Percentiles rank a stretch among this genome's conserved stretches.
These are phyloP conservation scores for Neocloeon triangulifer DNA, from an alignment of 1,140 invertebrate species.

Conservation along the genomic window DNA sequence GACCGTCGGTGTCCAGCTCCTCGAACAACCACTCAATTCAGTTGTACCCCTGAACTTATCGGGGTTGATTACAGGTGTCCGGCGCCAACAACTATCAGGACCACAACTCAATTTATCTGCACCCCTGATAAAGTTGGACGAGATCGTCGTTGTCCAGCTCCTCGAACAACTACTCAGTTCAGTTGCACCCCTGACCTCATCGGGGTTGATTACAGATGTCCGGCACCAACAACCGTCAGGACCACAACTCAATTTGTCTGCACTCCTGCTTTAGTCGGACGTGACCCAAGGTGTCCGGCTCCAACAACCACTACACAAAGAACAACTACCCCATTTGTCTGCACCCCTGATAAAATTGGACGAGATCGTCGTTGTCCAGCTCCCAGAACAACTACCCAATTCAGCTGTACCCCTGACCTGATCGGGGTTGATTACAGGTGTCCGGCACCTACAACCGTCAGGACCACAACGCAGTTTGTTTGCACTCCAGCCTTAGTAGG, in stretches of 20 bases:
- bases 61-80: no score
- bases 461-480: slow-evolving; percentile 5
- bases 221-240: not conserved
- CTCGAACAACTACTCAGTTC: not conserved
- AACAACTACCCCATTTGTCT: no score
- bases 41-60: slow-evolving; percentile 6
- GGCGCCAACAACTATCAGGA: no score
- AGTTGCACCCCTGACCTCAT: slow-evolving; percentile 5
- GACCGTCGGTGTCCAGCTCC: slow-evolving; percentile 2
- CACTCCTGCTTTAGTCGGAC: slow-evolving; percentile 9
- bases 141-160: no score
- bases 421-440: slow-evolving; percentile 8
- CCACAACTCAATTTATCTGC: no score
- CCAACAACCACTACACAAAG: slow-evolving; percentile 6
- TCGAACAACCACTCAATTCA: not conserved
- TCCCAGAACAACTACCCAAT: slow-evolving; percentile 1
- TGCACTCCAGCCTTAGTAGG: slow-evolving; percentile 9
- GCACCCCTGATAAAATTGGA: no score
- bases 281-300: slow-evolving; percentile 10
- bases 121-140: no score
- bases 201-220: slow-evolving; percentile 5
- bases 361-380: no score
- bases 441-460: slow-evolving; percentile 8
- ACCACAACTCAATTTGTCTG: slow-evolving; percentile 7
- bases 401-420: slow-evolving; percentile 8